A percentile compares a stretch with the other conserved stretches of the same genome.
Conservation (phyloP, 2,888 invertebrate genomes). For the Lepidochrysops patricia region DNA sequence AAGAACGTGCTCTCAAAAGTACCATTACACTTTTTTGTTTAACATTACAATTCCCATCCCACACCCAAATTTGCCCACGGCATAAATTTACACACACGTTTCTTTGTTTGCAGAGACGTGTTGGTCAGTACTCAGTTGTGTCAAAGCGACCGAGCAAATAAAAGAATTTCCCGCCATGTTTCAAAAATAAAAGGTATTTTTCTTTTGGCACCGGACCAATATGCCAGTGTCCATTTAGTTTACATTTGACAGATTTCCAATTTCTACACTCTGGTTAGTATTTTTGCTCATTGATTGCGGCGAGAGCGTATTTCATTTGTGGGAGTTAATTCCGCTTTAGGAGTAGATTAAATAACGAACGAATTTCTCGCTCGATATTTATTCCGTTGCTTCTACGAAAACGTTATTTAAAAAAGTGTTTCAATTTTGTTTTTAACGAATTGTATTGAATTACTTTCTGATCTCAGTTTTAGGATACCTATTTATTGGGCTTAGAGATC, state of each 20-base stretch:
- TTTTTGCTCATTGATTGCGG: constrained; percentile 13
- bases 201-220: constrained; percentile 8
- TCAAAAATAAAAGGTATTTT: constrained; percentile 11
- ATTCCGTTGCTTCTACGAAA: not conserved
- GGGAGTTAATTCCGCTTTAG: not conserved
- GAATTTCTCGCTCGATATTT: not conserved
- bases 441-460: not conserved
- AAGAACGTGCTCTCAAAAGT: not conserved
- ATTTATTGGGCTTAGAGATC: not conserved
- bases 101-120: not conserved
- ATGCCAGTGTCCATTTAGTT: constrained; percentile 11
- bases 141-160: not conserved
- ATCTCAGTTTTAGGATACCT: not conserved
- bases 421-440: not conserved
- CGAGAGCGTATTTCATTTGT: not conserved
- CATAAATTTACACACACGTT: not conserved
- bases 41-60: not conserved
- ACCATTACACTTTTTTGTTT: not conserved
- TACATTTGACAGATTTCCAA: constrained; percentile 15
- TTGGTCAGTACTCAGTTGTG: not conserved
- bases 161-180: constrained; percentile 4
- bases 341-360: not conserved
- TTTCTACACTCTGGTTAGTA: constrained; percentile 7
- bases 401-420: not conserved
- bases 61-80: not conserved